Conservation (phyloP, 1,140 invertebrate genomes). For the Danaus melanippus region DNA sequence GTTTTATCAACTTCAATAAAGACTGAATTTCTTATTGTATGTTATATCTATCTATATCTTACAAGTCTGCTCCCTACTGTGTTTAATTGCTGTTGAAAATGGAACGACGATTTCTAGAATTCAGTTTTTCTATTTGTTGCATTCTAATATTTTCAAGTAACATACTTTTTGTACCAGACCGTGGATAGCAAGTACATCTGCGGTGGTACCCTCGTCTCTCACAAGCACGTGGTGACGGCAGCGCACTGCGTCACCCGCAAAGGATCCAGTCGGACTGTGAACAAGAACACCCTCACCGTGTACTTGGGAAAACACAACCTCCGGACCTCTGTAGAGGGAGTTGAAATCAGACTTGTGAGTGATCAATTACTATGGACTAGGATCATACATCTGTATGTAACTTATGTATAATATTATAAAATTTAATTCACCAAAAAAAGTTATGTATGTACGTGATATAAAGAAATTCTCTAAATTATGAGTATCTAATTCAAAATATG, state of each 20-base stretch:
- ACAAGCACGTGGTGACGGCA: constrained; percentile 84
- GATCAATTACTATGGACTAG: neutral
- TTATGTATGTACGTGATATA: no score
- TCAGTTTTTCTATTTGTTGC: no score
- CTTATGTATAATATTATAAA: no score
- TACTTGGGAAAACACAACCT: constrained; percentile 71
- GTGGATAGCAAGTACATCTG: constrained; percentile 76
- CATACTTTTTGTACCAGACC: constrained; percentile 33
- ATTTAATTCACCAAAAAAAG: no score
- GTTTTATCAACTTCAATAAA: neutral
- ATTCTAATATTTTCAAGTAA: no score
- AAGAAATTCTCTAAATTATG: no score
- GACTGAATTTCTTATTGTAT: neutral
- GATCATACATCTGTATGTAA: no score
- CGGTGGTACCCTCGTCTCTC: constrained; percentile 85
- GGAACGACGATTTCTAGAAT: no score
- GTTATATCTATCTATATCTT: no score
- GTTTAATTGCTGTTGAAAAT: no score
- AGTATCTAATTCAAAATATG: no score
- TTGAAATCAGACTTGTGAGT: constrained; percentile 60
- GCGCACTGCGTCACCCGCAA: constrained; percentile 82
- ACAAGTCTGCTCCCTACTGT: no score
- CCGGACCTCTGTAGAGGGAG: constrained; percentile 62
- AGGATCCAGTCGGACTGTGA: constrained; percentile 33
- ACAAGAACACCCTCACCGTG: constrained; percentile 58